Base-by-base conservation (phyloP, 2,113 vertebrate species). In the Leucosticte australis region DNA sequence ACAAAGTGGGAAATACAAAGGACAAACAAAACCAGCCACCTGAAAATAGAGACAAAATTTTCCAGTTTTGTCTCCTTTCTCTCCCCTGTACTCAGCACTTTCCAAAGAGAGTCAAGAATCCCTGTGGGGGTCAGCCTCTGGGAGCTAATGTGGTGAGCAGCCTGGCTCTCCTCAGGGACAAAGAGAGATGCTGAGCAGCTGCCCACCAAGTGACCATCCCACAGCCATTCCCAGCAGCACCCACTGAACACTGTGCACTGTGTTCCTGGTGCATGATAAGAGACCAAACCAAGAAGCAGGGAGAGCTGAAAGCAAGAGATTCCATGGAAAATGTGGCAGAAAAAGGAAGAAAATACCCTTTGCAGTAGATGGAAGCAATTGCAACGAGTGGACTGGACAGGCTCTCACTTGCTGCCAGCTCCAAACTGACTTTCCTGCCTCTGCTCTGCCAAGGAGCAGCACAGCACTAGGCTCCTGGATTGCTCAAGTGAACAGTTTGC, bases 321-420 rank as follows among this genome's bases (percentile, higher is more conserved):
- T 1, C 6, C 1, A 37, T 37, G 6, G 17, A 50, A 39, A 64
- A 47, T 0, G 1, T 62, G 57, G 65, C 31, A 84, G 57, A 41
- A 91, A 73, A 91, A 87, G 49, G 50, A 87, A 63, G 70, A 69
- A 92, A 95, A 89, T 22, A 30, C 37, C 46, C 31, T 79, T 84
- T 49, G 44, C 26, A 16, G 23, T 33, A 21, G 13, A 19, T 41
- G 65, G 83, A 87, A 84, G 52, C 3, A 13, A 89, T 39, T 31
- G 6, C 53, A 78, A 52, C 0, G 0, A 75, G 73, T 47, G 82
- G 28, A 37, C 2, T 0, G 18, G 69, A 68, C 24, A 75, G 44
- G n/a, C 8, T 87, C 4, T 0, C 2, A 2, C 28, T 49, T 41
- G 5, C 39, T 59, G 44, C 57, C 1, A 3, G 57, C 27, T 89